Evolutionary conservation across 2,888 invertebrate species (phyloP).

Genomic region (Geotrupes spiniger): DNA sequence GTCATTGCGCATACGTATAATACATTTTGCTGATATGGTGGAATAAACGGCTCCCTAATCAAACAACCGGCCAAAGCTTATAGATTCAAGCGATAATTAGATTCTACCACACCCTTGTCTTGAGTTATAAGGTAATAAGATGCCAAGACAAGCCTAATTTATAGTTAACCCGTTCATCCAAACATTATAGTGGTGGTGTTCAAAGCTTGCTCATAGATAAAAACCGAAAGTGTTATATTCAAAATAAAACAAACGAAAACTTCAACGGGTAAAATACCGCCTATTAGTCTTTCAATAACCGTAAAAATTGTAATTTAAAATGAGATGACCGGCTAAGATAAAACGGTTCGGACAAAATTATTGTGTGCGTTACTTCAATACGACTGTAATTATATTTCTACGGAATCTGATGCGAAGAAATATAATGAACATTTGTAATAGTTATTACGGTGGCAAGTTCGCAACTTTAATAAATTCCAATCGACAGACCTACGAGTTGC

Average conservation of each 20-base stretch:
- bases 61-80: constrained; percentile 36
- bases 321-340: no score
- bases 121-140: constrained; percentile 52
- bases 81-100: constrained; percentile 49
- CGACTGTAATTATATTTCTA: no score
- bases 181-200: constrained; percentile 30
- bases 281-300: background rate
- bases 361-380: no score
- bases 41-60: constrained; percentile 28
- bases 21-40: constrained; percentile 18
- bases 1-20: no score
- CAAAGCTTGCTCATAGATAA: constrained; percentile 24
- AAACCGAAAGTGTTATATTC: constrained; percentile 19
- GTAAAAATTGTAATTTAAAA: no score
- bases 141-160: constrained; percentile 49
- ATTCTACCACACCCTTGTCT: constrained; percentile 51
- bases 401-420: no score
- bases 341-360: no score
- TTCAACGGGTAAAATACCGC: constrained; percentile 1
- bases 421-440: no score
- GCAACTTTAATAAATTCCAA: no score
- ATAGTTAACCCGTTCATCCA: constrained; percentile 44
- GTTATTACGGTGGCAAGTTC: no score
- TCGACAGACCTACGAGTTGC: no score
- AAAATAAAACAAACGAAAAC: constrained; percentile 3